A percentile compares a stretch with the other conserved stretches of the same genome.
Evolutionary conservation across 1,140 invertebrate species (phyloP).

Genomic region (Maconellicoccus hirsutus): DNA sequence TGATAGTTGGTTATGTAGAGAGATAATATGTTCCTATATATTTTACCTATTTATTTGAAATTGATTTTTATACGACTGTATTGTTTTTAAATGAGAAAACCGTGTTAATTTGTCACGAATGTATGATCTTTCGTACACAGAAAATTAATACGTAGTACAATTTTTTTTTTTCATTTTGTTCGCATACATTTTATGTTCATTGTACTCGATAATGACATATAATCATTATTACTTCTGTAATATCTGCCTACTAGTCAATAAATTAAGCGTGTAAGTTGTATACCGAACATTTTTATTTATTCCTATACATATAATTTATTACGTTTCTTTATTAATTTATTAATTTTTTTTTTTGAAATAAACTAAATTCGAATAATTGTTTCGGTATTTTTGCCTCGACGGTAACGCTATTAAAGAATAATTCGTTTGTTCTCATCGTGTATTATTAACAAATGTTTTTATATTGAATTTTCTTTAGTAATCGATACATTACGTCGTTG

Average conservation of each 20-base stretch:
- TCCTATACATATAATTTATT: neutral
- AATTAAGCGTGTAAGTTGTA: neutral
- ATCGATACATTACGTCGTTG: neutral
- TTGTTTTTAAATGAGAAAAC: no score
- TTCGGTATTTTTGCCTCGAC: neutral
- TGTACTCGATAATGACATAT: neutral
- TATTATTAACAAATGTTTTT: neutral
- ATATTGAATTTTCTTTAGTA: neutral
- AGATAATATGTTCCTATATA: neutral
- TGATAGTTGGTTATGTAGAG: no score
- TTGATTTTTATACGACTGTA: neutral
- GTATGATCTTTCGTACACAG: no score
- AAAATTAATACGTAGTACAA: neutral
- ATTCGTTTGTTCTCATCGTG: neutral
- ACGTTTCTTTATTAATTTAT: no score
- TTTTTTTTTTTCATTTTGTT: neutral
- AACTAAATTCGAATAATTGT: neutral
- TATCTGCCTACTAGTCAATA: conserved; percentile 4
- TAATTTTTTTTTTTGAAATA: neutral
- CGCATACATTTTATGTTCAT: neutral
- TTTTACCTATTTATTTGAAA: neutral
- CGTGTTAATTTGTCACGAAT: no score
- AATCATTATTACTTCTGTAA: neutral
- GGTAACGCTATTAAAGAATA: neutral
- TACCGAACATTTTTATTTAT: neutral